phyloP scores from a whole-genome alignment of 2,888 invertebrate genomes.

The Himalopsyche kuldschensis region DNA sequence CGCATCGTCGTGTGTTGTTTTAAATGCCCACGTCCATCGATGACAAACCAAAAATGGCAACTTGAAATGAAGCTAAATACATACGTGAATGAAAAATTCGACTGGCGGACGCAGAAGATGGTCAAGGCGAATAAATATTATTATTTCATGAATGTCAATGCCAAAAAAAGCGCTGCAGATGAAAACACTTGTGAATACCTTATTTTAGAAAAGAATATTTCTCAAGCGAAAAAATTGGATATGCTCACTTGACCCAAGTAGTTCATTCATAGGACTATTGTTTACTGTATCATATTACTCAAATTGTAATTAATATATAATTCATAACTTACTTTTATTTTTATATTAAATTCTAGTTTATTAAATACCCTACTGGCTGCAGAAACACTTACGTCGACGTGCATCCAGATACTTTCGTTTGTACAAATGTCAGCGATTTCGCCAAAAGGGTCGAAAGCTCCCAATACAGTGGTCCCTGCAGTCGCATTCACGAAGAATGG shows the following conservation, averaged over 20 bases:
- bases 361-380: too few relatives aligned
- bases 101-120: not conserved
- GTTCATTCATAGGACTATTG: too few relatives aligned
- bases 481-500: conserved; percentile 76
- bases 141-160: not conserved
- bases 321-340: too few relatives aligned
- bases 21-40: not conserved
- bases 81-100: not conserved
- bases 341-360: too few relatives aligned
- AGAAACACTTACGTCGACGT: conserved; percentile 70
- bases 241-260: too few relatives aligned
- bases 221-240: too few relatives aligned
- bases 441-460: conserved; percentile 77
- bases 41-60: not conserved
- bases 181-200: too few relatives aligned
- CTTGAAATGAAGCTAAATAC: not conserved
- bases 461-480: conserved; percentile 81
- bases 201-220: too few relatives aligned
- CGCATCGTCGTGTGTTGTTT: not conserved
- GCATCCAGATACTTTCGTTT: conserved; percentile 74
- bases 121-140: not conserved
- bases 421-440: conserved; percentile 69
- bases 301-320: too few relatives aligned
- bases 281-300: too few relatives aligned
- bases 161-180: not conserved